Evolutionary conservation across 2,113 vertebrate genomes (phyloP).

Genomic region (Okapia johnstoni): DNA sequence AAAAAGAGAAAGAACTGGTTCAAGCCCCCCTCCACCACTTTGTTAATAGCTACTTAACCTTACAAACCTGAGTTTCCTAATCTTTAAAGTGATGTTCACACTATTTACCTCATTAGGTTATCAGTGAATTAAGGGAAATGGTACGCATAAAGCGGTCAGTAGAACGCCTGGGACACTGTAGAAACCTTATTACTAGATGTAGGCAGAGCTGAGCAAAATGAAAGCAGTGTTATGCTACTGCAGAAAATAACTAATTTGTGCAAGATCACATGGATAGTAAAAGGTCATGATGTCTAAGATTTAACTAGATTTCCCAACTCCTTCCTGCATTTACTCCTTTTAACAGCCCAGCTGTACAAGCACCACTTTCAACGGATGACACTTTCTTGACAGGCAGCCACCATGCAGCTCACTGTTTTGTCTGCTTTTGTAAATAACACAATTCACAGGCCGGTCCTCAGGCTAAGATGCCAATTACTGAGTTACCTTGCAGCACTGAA

Average conservation of each 20-base stretch:
- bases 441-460: not conserved
- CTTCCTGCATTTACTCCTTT: not conserved
- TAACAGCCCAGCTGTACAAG: not conserved
- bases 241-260: not conserved
- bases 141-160: not conserved
- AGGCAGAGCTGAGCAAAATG: not conserved
- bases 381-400: not conserved
- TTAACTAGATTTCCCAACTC: not conserved
- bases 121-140: not conserved
- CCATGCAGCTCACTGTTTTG: not conserved
- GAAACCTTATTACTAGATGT: not conserved
- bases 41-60: not conserved
- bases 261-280: not conserved
- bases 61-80: not conserved
- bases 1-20: not conserved
- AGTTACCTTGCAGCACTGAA: not conserved
- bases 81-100: not conserved
- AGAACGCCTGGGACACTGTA: not conserved
- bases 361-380: not conserved
- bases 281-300: not conserved
- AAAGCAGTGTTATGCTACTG: not conserved
- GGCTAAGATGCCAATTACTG: not conserved
- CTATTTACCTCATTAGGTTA: not conserved
- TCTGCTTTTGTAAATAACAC: not conserved
- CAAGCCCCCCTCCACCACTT: not conserved